Percentiles rank a stretch among this genome's conserved stretches.
Evolutionary conservation across 1,140 invertebrate genomes (phyloP).

Genomic region (Drosophila setifemur): DNA sequence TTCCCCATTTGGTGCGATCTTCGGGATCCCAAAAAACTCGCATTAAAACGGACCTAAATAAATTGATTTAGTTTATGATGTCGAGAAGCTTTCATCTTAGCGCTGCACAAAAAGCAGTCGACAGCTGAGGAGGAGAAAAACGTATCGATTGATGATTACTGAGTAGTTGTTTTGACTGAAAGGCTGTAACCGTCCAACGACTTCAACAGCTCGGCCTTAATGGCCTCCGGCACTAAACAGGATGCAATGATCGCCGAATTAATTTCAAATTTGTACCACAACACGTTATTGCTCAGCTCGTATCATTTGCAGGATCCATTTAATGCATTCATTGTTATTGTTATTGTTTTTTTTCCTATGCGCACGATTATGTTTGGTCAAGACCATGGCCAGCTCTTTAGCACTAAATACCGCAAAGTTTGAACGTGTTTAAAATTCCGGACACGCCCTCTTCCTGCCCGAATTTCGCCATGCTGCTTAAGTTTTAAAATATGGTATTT

Average conservation of each 20-base stretch:
- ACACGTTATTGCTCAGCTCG: too few relatives aligned
- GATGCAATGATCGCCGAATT: conserved; percentile 25
- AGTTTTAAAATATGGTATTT: background rate
- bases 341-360: background rate
- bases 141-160: conserved; percentile 40
- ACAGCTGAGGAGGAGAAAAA: conserved; percentile 37
- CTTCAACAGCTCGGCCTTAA: conserved; percentile 28
- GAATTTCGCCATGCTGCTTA: background rate
- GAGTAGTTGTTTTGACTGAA: conserved; percentile 42
- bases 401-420: background rate
- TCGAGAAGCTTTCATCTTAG: conserved; percentile 33
- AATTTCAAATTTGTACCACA: conserved; percentile 9
- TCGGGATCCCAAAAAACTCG: too few relatives aligned
- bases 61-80: conserved; percentile 42
- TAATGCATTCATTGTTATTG: too few relatives aligned
- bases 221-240: conserved; percentile 29
- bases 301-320: too few relatives aligned
- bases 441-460: background rate
- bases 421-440: background rate
- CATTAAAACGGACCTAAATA: conserved; percentile 9
- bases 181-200: conserved; percentile 19
- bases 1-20: too few relatives aligned
- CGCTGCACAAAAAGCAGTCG: conserved; percentile 30
- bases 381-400: background rate
- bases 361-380: background rate